These are phyloP conservation scores for Phenacoccus solenopsis DNA, from an alignment of 1,140 invertebrate genomes.

Conservation along the genomic window DNA sequence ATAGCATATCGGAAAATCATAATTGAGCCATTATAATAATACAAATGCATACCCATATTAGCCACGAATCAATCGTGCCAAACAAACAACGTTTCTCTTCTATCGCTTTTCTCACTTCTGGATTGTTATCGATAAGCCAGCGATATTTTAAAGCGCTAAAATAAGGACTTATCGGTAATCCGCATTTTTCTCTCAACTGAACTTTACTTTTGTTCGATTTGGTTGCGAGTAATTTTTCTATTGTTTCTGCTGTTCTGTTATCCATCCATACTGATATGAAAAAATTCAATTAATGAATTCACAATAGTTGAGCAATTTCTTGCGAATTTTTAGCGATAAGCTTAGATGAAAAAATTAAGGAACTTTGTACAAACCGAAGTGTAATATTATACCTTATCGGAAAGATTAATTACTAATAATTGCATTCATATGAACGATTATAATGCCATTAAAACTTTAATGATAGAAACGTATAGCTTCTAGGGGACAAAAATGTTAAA, in stretches of 20 bases:
- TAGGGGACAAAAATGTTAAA: no score
- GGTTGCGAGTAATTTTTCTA: constrained; percentile 50
- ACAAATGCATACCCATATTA: constrained; percentile 88
- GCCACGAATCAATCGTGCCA: constrained; percentile 92
- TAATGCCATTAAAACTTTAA: no score
- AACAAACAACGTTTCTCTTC: constrained; percentile 65
- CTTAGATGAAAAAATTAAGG: no score
- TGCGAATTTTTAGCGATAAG: no score
- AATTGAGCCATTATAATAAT: constrained; percentile 21
- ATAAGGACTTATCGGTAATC: constrained; percentile 90
- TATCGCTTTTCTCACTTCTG: constrained; percentile 62
- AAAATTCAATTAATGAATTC: no score
- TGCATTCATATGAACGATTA: no score
- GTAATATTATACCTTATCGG: no score
- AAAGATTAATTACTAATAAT: no score
- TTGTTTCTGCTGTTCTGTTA: constrained; percentile 56
- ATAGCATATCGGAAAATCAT: not conserved
- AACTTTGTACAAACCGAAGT: no score
- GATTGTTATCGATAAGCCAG: constrained; percentile 87
- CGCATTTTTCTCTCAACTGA: constrained; percentile 37
- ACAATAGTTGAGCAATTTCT: no score
- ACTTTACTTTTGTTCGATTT: constrained; percentile 29
- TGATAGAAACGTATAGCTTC: no score
- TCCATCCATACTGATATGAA: constrained; percentile 77
- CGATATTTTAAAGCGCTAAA: constrained; percentile 85